Evolutionary conservation across 2,113 vertebrate species (phyloP).

Genomic region (Phainopepla nitens): DNA sequence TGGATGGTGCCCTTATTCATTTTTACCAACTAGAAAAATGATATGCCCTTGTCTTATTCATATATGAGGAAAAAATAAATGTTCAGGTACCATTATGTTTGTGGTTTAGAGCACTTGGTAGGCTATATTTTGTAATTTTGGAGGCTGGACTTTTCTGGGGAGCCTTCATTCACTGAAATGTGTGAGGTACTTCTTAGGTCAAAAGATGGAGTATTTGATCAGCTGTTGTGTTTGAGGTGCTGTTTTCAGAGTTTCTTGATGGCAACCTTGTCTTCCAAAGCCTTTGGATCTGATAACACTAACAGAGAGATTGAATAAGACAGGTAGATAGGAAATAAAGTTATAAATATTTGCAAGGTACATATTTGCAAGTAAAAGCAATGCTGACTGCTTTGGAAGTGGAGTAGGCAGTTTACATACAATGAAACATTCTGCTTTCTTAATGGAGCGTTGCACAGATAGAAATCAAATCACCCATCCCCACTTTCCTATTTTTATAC

Average conservation of each 20-base stretch:
- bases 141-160: not conserved
- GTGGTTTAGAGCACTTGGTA: not conserved
- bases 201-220: not conserved
- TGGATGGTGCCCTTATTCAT: not conserved
- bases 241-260: not conserved
- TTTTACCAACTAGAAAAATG: not conserved
- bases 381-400: not conserved
- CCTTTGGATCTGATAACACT: not conserved
- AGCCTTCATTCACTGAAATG: not conserved
- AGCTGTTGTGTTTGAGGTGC: not conserved
- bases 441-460: not conserved
- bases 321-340: slow-evolving; percentile 3
- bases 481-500: not conserved
- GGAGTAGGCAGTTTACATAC: not conserved
- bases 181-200: not conserved
- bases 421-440: slow-evolving; percentile 40
- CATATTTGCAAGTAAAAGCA: slow-evolving; percentile 1
- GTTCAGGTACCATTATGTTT: not conserved
- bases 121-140: not conserved
- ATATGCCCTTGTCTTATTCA: not conserved
- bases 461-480: slow-evolving; percentile 32
- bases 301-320: not conserved
- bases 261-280: not conserved
- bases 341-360: slow-evolving; percentile 24
- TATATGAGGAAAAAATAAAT: not conserved